These are phyloP conservation scores for Troides oblongomaculatus DNA, from an alignment of 2,888 invertebrate species.

Conservation along the genomic window DNA sequence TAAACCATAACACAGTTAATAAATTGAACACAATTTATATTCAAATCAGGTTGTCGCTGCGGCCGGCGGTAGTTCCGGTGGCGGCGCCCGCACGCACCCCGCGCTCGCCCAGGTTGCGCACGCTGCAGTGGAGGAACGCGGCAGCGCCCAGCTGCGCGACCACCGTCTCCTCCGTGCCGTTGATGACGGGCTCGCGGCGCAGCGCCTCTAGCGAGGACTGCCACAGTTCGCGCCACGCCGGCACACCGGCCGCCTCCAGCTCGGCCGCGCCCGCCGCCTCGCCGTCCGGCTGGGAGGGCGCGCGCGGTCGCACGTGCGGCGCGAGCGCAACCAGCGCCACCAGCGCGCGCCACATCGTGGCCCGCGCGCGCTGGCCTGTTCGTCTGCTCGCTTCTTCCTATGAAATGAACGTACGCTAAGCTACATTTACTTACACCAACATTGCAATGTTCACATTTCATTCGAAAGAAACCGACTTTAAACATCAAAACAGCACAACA, in stretches of 20 bases:
- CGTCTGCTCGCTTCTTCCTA: slow-evolving; percentile 1
- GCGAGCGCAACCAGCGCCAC: slow-evolving; percentile 33
- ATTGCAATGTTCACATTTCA: too few relatives aligned
- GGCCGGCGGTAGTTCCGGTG: background rate
- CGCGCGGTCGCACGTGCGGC: slow-evolving; percentile 31
- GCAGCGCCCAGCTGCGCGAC: slow-evolving; percentile 88
- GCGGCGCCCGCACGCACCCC: slow-evolving; percentile 71
- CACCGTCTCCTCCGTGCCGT: slow-evolving; percentile 87
- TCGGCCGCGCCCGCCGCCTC: slow-evolving; percentile 45
- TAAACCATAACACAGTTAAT: too few relatives aligned
- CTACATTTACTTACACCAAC: background rate
- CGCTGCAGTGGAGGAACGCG: slow-evolving; percentile 90
- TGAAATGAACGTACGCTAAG: background rate
- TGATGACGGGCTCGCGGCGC: slow-evolving; percentile 77
- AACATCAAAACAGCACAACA: too few relatives aligned
- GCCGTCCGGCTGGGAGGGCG: slow-evolving; percentile 29
- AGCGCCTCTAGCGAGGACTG: slow-evolving; percentile 70
- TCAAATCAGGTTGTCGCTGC: too few relatives aligned
- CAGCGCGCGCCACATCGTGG: slow-evolving; percentile 9
- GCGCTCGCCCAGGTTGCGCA: slow-evolving; percentile 86
- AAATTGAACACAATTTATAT: too few relatives aligned
- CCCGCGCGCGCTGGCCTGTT: slow-evolving; percentile 31
- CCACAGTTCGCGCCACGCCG: slow-evolving; percentile 84
- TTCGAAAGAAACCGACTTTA: too few relatives aligned
- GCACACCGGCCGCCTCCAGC: slow-evolving; percentile 54